Evolutionary conservation across 2,113 vertebrate genomes (phyloP).

Genomic region (Heptranchias perlo): DNA sequence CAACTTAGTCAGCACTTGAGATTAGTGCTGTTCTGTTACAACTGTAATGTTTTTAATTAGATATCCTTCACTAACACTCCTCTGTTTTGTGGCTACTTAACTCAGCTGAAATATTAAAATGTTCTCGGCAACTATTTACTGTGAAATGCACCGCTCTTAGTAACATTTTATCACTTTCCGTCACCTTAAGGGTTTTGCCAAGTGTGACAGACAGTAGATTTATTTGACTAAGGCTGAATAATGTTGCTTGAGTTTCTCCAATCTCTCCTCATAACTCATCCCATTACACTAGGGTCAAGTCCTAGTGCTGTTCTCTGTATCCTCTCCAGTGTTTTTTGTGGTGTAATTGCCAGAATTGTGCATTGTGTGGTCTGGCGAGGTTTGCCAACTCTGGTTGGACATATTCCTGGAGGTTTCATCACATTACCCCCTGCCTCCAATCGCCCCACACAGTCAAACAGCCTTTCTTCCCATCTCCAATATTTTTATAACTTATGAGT

Average conservation of each 20-base stretch:
- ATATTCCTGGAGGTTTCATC: too few relatives aligned
- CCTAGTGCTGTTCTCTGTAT: background rate
- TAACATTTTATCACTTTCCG: background rate
- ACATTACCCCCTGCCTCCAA: too few relatives aligned
- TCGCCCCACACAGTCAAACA: too few relatives aligned
- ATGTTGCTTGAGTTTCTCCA: background rate
- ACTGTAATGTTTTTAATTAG: background rate
- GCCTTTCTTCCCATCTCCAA: too few relatives aligned
- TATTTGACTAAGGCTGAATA: background rate
- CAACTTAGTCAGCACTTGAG: background rate
- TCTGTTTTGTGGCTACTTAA: background rate
- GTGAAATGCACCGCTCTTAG: background rate
- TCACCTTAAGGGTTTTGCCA: background rate
- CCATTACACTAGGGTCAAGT: background rate
- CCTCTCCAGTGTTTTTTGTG: background rate
- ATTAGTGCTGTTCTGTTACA: too few relatives aligned
- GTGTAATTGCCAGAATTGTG: background rate
- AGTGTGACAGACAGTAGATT: background rate
- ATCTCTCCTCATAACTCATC: background rate
- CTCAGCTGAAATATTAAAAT: background rate
- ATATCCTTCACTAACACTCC: background rate
- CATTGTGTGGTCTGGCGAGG: too few relatives aligned
- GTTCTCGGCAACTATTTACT: background rate
- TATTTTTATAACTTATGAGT: too few relatives aligned
- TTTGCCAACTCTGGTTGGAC: too few relatives aligned